phyloP scores from a whole-genome alignment of 2,113 vertebrate species.

The Xiphophorus couchianus region DNA sequence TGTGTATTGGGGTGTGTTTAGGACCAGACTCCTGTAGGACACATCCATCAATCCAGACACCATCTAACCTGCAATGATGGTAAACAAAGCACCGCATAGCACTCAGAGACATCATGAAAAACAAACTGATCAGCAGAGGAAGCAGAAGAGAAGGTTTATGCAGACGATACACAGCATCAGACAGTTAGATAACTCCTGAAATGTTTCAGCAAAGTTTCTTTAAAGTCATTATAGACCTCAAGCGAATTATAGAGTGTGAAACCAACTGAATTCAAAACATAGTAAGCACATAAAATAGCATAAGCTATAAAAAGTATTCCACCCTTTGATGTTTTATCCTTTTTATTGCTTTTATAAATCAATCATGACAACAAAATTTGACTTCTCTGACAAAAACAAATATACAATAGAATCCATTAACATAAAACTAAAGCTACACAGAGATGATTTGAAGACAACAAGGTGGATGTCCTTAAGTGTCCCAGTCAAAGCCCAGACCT shows the following conservation, averaged over 20 bases:
- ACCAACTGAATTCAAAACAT: background rate
- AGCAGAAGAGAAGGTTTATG: background rate
- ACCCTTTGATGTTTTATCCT: too few relatives aligned
- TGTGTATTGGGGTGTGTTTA: constrained; percentile 22
- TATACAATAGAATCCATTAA: too few relatives aligned
- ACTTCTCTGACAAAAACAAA: too few relatives aligned
- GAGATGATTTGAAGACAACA: too few relatives aligned
- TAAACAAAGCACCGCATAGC: constrained; percentile 36
- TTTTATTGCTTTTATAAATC: too few relatives aligned
- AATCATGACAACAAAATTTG: too few relatives aligned
- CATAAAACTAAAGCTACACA: too few relatives aligned
- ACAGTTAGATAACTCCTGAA: background rate
- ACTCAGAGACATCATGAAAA: background rate
- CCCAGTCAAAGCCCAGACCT: too few relatives aligned
- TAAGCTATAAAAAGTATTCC: too few relatives aligned
- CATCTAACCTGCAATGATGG: constrained; percentile 29
- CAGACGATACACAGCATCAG: background rate
- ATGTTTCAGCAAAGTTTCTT: background rate
- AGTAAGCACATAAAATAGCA: background rate
- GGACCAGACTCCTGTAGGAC: constrained; percentile 42
- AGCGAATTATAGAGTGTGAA: background rate
- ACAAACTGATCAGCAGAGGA: constrained; percentile 7
- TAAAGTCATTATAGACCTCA: background rate
- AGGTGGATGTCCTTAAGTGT: too few relatives aligned
- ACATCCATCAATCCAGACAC: constrained; percentile 50